Evolutionary conservation across 2,888 invertebrate species (phyloP).

Genomic region (Callinectes sapidus): DNA sequence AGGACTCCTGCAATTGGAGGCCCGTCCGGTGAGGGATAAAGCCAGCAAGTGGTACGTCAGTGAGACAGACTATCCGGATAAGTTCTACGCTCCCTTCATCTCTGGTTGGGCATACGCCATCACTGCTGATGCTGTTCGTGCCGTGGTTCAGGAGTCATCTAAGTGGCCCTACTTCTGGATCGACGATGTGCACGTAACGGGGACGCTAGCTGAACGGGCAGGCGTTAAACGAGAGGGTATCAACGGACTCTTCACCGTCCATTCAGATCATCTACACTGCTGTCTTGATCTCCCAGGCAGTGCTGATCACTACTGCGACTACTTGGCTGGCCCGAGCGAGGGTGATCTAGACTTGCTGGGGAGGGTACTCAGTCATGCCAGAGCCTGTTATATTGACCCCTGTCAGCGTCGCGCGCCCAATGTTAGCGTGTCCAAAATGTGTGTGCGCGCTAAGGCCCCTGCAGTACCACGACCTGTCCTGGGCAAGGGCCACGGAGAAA

Average conservation of each 20-base stretch:
- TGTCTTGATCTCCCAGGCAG: conserved; percentile 79
- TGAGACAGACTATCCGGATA: conserved; percentile 80
- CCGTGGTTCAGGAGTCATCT: conserved; percentile 78
- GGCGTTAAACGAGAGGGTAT: conserved; percentile 78
- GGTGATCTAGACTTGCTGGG: conserved; percentile 83
- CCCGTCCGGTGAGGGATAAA: conserved; percentile 78
- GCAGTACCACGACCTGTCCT: conserved; percentile 38
- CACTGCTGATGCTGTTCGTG: conserved; percentile 81
- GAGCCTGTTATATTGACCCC: conserved; percentile 79
- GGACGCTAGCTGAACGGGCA: conserved; percentile 82
- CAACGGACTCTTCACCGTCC: conserved; percentile 81
- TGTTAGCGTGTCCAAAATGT: conserved; percentile 80
- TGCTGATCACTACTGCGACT: conserved; percentile 85
- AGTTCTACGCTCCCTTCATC: conserved; percentile 83
- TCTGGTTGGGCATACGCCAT: conserved; percentile 91
- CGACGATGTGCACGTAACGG: conserved; percentile 91
- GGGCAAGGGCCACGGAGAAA: conserved; percentile 51
- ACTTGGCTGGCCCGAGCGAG: conserved; percentile 86
- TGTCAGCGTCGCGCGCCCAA: conserved; percentile 79
- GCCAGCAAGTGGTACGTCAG: conserved; percentile 89
- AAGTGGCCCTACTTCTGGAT: conserved; percentile 89
- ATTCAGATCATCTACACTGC: conserved; percentile 85
- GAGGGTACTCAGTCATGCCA: conserved; percentile 81
- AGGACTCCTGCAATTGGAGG: conserved; percentile 70
- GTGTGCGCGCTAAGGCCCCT: conserved; percentile 78